These are phyloP conservation scores for Telenomus remus DNA, from an alignment of 1,140 invertebrate species.

Conservation along the genomic window DNA sequence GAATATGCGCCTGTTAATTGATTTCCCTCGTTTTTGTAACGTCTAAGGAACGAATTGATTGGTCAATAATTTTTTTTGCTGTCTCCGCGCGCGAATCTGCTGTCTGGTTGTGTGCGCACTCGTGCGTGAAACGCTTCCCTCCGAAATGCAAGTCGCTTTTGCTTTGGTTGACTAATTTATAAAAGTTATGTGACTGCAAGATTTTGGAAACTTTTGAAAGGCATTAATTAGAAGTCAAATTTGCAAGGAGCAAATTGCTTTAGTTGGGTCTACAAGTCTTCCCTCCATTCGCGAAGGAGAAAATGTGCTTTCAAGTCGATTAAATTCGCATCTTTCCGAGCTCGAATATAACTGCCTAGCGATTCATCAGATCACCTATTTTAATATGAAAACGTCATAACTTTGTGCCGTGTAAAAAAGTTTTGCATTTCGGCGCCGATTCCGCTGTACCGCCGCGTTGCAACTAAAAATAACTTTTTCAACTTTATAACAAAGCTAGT, in stretches of 20 bases:
- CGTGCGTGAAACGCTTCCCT: neutral
- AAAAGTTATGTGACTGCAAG: slow-evolving; percentile 23
- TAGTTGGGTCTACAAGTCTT: slow-evolving; percentile 21
- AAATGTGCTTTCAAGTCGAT: slow-evolving; percentile 45
- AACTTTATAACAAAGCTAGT: slow-evolving; percentile 25
- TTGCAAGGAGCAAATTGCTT: slow-evolving; percentile 37
- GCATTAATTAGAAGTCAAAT: slow-evolving; percentile 42
- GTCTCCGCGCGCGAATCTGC: no score
- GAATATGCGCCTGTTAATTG: slow-evolving; percentile 55
- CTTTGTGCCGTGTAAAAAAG: slow-evolving; percentile 22
- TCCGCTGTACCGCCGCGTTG: neutral
- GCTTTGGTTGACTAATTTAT: slow-evolving; percentile 11
- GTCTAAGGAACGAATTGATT: slow-evolving; percentile 33
- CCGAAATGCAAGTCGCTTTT: neutral
- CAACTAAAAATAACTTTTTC: slow-evolving; percentile 10
- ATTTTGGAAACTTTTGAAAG: slow-evolving; percentile 42
- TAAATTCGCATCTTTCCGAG: slow-evolving; percentile 28
- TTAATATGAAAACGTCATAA: slow-evolving; percentile 39
- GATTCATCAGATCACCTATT: slow-evolving; percentile 24
- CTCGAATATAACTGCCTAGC: slow-evolving; percentile 12
- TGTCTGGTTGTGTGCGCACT: no score
- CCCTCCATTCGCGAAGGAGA: slow-evolving; percentile 4
- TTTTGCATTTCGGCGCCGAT: slow-evolving; percentile 8
- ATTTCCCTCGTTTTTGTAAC: slow-evolving; percentile 49
- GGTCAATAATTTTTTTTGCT: slow-evolving; percentile 10